Base-by-base conservation (phyloP, 2,113 vertebrate genomes). In the Rhombomys opimus region DNA sequence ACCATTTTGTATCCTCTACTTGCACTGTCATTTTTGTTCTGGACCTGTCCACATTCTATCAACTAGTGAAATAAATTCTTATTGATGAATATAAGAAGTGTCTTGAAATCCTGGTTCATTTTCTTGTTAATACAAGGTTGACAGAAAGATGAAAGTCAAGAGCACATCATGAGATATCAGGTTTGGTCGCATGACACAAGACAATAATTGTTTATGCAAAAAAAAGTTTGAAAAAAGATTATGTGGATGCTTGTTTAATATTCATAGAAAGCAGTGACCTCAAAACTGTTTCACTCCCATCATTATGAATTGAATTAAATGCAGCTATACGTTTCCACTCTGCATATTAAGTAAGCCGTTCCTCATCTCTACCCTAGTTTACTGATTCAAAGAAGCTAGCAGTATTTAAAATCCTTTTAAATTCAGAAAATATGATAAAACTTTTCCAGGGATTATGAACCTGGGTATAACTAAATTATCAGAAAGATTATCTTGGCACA, bases 371-470 rank as follows among this genome's bases (percentile, higher is more conserved):
- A 57, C 91, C 54, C 27, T 63, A 38, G 50, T 68, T 95, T 84
- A 91, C 35, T 61, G 32, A 89, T 20, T 94, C 46, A 73, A 81
- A 90, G 93, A 84, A 30, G 63, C 50, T 63, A 52, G 68, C 23
- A 80, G 46, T 85, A 88, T 65, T 95, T 93, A 84, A 35, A 18
- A 89, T 61, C n/a, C 38, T 93, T 78, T 89, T 38, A 87, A 75
- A 50, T 41, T 11, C 35, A 52, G 75, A 77, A 97, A 92, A 54
- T 84, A 93, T 93, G 25, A 93, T 52, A 89, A 89, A 91, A 73
- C 7, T 80, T 87, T 84, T 50, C 30, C 30, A 57, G 57, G 82
- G 30, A 67, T 85, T 72, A 90, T 38, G 41, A 93, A 84, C 54
- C 75, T 18, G 78, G 38, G 38, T 1, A 81, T 91, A 93, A 87